Evolutionary conservation across 2,797 vertebrate species (phyloP), one percentile per base, ranked within the genome.

Genomic region (Eidolon dupreanum): DNA sequence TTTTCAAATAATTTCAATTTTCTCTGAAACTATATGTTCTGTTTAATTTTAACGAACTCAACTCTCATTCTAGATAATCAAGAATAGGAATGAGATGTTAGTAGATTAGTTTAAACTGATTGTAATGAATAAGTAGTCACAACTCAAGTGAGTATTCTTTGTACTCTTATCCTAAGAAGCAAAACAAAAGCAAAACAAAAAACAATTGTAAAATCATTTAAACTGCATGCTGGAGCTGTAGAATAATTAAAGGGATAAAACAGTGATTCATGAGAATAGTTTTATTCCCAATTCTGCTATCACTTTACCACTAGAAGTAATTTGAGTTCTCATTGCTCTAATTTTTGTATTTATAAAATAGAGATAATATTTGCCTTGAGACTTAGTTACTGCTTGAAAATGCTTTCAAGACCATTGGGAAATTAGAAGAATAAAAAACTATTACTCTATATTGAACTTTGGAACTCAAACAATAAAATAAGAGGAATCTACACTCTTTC

Each of bases 271-370:
- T 8, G 22, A 90, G 92, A 82, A 65, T 5, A 65, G 26, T 46
- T 97, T 78, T 86, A 86, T 49, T 92, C 59, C 66, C 57, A 88
- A 9, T 49, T 74, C 77, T 31, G 68, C 89, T 12, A 87, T 55
- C 59, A 57, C 65, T 97, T 93, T 53, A 61, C 61, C 12, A 86
- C 51, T 74, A 71, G 53, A 89, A 74, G 61, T 59, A 31, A 93
- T 90, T 93, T 70, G 68, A 90, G 73, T 92, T 84, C 74, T 91
- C 33, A 53, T 5, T 55, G 17, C 38, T 90, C 63, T 70, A 77
- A 81, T 63, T 96, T 97, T 78, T 92, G 13, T 91, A 51, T 90
- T 84, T 97, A n/a, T 82, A 84, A 96, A 70, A 82, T 49, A 31
- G 31, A 53, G 17, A 87, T 75, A 57, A 86, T 95, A 66, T 73